These are phyloP conservation scores for Apocrypta bakeri DNA, from an alignment of 1,140 invertebrate genomes.

Conservation along the genomic window DNA sequence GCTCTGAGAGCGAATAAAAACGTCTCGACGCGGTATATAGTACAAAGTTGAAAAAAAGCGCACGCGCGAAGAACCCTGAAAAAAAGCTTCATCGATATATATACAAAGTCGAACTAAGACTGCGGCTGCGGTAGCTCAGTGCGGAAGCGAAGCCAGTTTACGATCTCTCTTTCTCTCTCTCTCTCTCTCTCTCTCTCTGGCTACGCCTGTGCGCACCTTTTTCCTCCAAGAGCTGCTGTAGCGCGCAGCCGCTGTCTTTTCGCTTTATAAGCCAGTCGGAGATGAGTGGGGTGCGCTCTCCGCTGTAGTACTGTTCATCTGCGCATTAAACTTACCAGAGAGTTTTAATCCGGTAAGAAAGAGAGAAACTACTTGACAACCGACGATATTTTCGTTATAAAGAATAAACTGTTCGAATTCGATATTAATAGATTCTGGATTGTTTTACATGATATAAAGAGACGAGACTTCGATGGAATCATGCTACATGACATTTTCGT, in stretches of 20 bases:
- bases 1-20: not conserved
- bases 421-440: too few species aligned
- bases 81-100: not conserved
- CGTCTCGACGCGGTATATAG: not conserved
- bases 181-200: too few species aligned
- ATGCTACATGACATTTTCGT: too few species aligned
- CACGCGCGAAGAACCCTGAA: not conserved
- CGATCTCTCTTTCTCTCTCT: too few species aligned
- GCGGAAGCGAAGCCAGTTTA: constrained; percentile 33
- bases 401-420: too few species aligned
- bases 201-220: too few species aligned
- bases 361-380: not conserved
- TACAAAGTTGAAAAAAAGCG: not conserved
- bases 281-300: not conserved
- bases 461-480: too few species aligned
- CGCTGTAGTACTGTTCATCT: too few species aligned
- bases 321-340: constrained; percentile 12
- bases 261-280: not conserved
- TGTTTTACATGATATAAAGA: too few species aligned
- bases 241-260: not conserved
- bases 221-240: not conserved
- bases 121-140: not conserved
- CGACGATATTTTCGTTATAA: not conserved
- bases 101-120: not conserved
- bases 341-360: not conserved